Percentiles rank a stretch among this genome's conserved stretches.
phyloP scores from a whole-genome alignment of 1,140 invertebrate genomes.

The Trichogramma pretiosum region DNA sequence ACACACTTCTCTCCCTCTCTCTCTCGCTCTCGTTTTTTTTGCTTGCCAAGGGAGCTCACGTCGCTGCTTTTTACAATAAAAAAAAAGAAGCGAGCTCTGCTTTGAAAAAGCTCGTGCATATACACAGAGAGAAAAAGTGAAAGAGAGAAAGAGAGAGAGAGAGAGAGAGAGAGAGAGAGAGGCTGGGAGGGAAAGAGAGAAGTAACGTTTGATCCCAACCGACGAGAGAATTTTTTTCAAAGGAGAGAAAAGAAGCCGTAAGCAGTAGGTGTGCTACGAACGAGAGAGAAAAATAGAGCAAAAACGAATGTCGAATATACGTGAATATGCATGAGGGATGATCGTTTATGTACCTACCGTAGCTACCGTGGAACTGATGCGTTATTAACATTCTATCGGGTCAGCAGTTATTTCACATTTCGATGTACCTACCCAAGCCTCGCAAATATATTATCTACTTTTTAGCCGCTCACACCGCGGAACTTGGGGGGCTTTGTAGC shows the following conservation, averaged over 20 bases:
- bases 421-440: no score
- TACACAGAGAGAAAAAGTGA: no score
- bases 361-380: constrained; percentile 17
- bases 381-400: constrained; percentile 41
- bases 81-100: no score
- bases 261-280: not conserved
- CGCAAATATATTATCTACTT: no score
- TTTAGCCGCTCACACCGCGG: constrained; percentile 5
- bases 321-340: constrained; percentile 45
- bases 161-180: not conserved
- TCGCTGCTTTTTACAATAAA: no score
- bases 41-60: no score
- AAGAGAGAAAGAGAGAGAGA: not conserved
- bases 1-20: no score
- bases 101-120: no score
- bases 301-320: constrained; percentile 40
- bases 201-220: no score
- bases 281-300: constrained; percentile 21
- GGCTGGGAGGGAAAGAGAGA: not conserved
- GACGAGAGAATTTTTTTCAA: constrained; percentile 8
- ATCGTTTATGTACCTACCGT: constrained; percentile 33
- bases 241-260: constrained; percentile 3
- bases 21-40: no score
- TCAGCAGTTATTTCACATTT: constrained; percentile 9
- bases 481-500: constrained; percentile 5